Base-by-base conservation (phyloP, 2,888 invertebrate species). In the Elgonia sp. region DNA sequence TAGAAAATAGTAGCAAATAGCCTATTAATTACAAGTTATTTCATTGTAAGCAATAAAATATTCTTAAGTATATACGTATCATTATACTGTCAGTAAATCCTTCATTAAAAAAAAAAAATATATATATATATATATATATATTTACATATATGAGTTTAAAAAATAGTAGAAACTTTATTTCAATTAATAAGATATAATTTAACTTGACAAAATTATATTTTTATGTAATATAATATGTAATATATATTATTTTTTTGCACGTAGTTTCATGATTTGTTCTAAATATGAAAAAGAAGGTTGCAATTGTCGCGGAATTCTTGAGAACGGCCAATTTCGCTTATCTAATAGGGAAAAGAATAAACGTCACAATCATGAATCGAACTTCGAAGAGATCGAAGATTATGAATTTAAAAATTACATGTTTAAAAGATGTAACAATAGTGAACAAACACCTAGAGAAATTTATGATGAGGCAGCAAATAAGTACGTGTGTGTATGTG, bases 371-470 rank as follows among this genome's bases (percentile, higher is more conserved):
- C 72, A 72, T 21, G 55, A 72, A 12, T 3, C 18, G 1, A 57
- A 57, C n/a, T 18, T 7, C 4, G 57, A 72, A 12, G 72, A 72
- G 57, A 14, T 72, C 16, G 72, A 72, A 0, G 72, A 72, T 72
- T 72, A 72, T 21, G 57, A 40, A 5, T 72, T 72, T 40, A 72
- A 72, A 72, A 72, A 72, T 57, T 55, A 39, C 12, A 6, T 72
- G 6, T 72, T 55, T 20, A 37, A 72, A 12, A 55, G 57, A 55
- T 72, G 72, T 40, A 29, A 20, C 9, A 39, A 37, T 39, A 39
- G 57, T 6, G 72, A 72, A 39, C 72, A 72, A 55, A 72, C 57
- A n/a, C 72, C 72, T 10, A 18, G 0, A 39, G 18, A 57, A 72
- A 72, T 72, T 14, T 72, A 55, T 39, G 39, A 37, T 4, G 72